Percentiles rank a stretch among this genome's conserved stretches.
Conservation (phyloP, 2,113 vertebrate genomes). For the Takifugu flavidus region DNA sequence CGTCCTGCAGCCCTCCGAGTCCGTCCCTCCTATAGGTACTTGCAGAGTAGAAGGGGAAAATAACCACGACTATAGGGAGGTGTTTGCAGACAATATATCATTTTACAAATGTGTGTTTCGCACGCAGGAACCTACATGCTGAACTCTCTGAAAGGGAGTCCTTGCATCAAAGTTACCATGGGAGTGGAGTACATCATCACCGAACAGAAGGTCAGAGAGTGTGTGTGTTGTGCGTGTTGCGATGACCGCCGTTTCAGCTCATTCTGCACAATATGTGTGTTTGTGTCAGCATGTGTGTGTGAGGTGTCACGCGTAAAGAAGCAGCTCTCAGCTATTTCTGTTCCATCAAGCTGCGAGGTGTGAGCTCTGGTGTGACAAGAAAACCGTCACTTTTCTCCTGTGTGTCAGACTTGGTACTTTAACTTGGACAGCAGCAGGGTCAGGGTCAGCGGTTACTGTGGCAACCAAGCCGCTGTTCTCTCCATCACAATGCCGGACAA, state of each 20-base stretch:
- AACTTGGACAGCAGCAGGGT: conserved; percentile 76
- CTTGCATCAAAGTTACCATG: conserved; percentile 77
- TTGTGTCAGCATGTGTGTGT: conserved; percentile 17
- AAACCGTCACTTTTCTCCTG: conserved; percentile 13
- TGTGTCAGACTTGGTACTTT: conserved; percentile 67
- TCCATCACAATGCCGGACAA: conserved; percentile 69
- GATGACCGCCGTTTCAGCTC: background rate
- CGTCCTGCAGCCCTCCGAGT: conserved; percentile 48
- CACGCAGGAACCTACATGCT: conserved; percentile 72
- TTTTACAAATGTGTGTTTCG: conserved; percentile 8
- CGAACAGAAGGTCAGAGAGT: conserved; percentile 51
- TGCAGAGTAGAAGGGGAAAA: background rate
- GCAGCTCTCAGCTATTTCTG: background rate
- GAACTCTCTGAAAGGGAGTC: conserved; percentile 33
- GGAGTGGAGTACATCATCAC: conserved; percentile 75
- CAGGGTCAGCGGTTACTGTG: conserved; percentile 71
- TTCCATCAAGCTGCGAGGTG: background rate
- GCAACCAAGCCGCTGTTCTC: conserved; percentile 55
- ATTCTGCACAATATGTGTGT: conserved; percentile 9
- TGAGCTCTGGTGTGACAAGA: background rate
- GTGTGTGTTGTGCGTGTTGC: conserved; percentile 1
- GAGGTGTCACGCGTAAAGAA: background rate
- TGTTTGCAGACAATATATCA: background rate
- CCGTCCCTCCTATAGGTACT: conserved; percentile 38
- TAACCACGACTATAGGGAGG: background rate